phyloP scores from a whole-genome alignment of 2,888 invertebrate genomes.

The Alsophila aescularia region DNA sequence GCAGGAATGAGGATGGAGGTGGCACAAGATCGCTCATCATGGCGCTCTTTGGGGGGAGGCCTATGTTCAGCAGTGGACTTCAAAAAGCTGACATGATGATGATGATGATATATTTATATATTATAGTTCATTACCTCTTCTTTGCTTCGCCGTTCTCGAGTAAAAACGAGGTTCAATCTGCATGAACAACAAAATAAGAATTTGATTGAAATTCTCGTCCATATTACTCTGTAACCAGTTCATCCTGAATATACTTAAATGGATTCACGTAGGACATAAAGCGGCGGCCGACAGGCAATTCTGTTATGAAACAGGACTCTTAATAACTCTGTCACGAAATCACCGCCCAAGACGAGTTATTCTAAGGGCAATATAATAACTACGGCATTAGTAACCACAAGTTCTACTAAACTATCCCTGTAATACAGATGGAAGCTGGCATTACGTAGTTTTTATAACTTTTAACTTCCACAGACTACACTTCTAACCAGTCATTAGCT shows the following conservation, averaged over 20 bases:
- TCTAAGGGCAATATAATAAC: constrained; percentile 7
- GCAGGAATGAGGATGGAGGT: no score
- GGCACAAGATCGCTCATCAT: no score
- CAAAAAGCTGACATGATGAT: no score
- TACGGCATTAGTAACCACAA: constrained; percentile 1
- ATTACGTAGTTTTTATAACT: not conserved
- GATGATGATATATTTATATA: no score
- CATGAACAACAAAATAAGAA: not conserved
- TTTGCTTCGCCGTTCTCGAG: no score
- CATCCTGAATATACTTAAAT: not conserved
- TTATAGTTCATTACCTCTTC: no score
- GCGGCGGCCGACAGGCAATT: constrained; percentile 7
- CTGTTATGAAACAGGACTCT: constrained; percentile 11
- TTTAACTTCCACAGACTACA: not conserved
- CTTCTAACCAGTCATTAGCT: no score
- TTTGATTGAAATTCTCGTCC: constrained; percentile 1
- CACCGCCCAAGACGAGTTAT: constrained; percentile 1
- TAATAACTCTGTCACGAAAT: constrained; percentile 19
- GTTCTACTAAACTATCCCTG: constrained; percentile 1
- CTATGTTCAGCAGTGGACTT: no score
- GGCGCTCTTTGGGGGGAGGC: no score
- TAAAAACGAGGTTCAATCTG: not conserved
- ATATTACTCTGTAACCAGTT: not conserved
- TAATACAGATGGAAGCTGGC: constrained; percentile 8
- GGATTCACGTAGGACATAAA: constrained; percentile 2